A percentile compares a stretch with the other conserved stretches of the same genome.
Conservation (phyloP, 2,113 vertebrate species). For the Callithrix jacchus region DNA sequence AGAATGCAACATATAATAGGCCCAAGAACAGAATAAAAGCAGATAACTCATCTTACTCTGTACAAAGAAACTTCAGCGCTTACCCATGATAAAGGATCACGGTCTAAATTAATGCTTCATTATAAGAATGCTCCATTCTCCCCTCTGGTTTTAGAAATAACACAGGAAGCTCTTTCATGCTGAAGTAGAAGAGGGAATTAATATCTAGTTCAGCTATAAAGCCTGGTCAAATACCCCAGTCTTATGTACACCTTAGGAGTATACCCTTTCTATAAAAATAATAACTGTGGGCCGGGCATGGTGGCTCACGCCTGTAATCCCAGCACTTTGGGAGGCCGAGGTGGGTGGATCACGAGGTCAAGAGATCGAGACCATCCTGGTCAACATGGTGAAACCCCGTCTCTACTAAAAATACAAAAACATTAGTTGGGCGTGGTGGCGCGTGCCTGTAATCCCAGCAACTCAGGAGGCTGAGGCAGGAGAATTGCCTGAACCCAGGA, state of each 20-base stretch:
- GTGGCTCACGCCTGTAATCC: no score
- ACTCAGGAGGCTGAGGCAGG: no score
- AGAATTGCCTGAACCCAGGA: no score
- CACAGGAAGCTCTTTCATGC: neutral
- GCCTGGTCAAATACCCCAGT: neutral
- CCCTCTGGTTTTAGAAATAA: slow-evolving; percentile 26
- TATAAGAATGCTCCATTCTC: neutral
- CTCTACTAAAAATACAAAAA: no score
- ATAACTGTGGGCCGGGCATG: no score
- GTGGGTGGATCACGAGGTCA: no score
- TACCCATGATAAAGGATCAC: neutral
- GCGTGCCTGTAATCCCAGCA: no score
- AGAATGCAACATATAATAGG: neutral
- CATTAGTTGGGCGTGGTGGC: no score
- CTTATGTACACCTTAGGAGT: neutral
- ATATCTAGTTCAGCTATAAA: neutral
- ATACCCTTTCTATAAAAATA: neutral
- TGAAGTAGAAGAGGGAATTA: neutral
- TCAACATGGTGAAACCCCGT: no score
- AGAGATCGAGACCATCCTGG: no score
- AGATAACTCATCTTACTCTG: neutral
- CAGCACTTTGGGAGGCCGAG: no score
- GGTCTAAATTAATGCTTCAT: neutral
- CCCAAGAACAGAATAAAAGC: neutral
- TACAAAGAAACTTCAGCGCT: neutral